Evolutionary conservation across 2,888 invertebrate genomes (phyloP), one percentile per base, ranked within the genome.

Genomic region (Hirtodrosophila cameraria): DNA sequence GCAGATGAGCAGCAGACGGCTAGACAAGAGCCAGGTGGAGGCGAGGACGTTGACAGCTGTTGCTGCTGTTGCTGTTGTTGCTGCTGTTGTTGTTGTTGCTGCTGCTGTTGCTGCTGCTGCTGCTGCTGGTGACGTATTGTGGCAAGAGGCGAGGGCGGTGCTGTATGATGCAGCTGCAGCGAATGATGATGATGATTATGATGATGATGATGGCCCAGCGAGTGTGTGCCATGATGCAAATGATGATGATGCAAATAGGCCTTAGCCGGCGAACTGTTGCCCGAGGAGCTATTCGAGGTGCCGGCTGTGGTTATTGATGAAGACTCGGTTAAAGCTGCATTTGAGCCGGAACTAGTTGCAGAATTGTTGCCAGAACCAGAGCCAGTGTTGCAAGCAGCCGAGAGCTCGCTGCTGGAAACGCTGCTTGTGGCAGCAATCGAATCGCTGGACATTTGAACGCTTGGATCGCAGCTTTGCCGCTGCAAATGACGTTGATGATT

Each of bases 121-220:
- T 81, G 81, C 1, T 73, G 81, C 31, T 77, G 78, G 11, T 78
- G 80, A 39, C 84, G 85, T 30, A 85, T 71, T 7, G 76, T 70
- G 3, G 80, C 80, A 15, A 80, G 46, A 0, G 80, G 81, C 1
- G 80, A 84, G 2, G 80, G 80, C 31, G 84, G 80, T n/a, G 80
- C 81, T 3, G 80, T 84, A 9, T 84, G 84, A 49, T 86, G 86
- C 68, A 71, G 31, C 55, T 78, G 82, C 54, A 72, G 36, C 52
- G 76, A 39, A 48, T 77, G 87, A 58, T 75, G 76, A 63, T 77
- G 80, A 42, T 77, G 87, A 58, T 75, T 75, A 63, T 77, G 80
- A 42, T 83, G 84, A 30, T 77, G 81, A 53, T 75, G 63, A 35
- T 64, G 16, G 8, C 50, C 28, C 16, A 36, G 50, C 41, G 39